These are phyloP conservation scores for Columba janthina DNA, from an alignment of 2,113 vertebrate species.

Conservation along the genomic window DNA sequence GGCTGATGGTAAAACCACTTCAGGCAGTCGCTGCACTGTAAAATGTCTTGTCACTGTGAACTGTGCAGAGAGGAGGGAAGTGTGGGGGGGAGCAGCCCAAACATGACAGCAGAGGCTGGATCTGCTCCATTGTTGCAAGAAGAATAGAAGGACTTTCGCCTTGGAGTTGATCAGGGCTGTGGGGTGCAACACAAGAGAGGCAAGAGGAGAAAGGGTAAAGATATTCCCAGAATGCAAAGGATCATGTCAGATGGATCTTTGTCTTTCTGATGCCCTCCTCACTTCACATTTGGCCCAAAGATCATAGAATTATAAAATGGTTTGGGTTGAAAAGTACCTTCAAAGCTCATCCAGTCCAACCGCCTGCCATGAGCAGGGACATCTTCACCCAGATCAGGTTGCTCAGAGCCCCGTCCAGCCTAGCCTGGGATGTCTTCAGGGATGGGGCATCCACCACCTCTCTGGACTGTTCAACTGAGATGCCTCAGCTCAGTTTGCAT, in stretches of 20 bases:
- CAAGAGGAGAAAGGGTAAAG: neutral
- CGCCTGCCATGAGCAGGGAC: neutral
- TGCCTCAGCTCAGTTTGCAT: neutral
- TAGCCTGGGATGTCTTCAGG: neutral
- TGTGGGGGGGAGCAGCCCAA: too few species aligned
- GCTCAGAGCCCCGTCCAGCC: neutral
- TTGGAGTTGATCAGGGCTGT: neutral
- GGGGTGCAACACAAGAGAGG: fast-evolving
- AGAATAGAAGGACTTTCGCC: neutral
- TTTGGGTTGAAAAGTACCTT: neutral
- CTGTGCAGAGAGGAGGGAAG: neutral
- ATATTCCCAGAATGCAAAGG: neutral
- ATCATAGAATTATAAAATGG: fast-evolving
- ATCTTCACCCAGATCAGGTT: neutral
- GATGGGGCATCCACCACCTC: fast-evolving
- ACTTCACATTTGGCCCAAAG: neutral
- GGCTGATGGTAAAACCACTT: neutral
- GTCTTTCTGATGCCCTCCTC: neutral
- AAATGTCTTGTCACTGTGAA: neutral
- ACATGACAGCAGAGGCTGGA: neutral
- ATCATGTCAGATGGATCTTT: fast-evolving
- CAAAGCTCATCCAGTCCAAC: neutral
- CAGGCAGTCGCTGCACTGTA: fast-evolving
- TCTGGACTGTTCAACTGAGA: neutral
- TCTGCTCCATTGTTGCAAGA: neutral